These are phyloP conservation scores for Centruroides vittatus DNA, from an alignment of 1,140 invertebrate species.

Conservation along the genomic window DNA sequence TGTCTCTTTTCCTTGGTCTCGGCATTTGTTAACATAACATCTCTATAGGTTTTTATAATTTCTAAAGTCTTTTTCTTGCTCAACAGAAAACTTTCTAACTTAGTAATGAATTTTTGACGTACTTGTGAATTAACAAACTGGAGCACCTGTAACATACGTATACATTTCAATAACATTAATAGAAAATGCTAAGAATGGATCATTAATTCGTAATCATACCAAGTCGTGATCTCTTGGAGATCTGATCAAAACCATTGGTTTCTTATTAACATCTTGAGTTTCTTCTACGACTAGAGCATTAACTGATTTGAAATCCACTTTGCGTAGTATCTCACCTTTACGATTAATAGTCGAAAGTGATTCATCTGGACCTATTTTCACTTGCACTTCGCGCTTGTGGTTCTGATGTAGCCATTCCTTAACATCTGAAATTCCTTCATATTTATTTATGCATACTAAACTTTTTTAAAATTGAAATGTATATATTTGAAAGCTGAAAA, in stretches of 20 bases:
- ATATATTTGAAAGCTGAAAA: background rate
- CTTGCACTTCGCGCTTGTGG: constrained; percentile 73
- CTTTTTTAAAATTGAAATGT: background rate
- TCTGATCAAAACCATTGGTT: constrained; percentile 69
- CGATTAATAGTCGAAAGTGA: constrained; percentile 65
- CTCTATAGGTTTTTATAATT: constrained; percentile 47
- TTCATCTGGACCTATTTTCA: constrained; percentile 51
- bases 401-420: constrained; percentile 92
- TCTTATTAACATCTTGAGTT: constrained; percentile 39
- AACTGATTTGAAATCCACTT: constrained; percentile 44
- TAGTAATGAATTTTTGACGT: constrained; percentile 71
- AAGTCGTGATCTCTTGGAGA: constrained; percentile 88
- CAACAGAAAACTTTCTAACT: constrained; percentile 66
- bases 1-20: constrained; percentile 91
- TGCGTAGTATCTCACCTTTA: constrained; percentile 26
- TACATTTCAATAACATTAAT: background rate
- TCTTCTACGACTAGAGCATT: constrained; percentile 68
- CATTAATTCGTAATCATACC: constrained; percentile 23
- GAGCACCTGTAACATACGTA: constrained; percentile 36
- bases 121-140: constrained; percentile 70
- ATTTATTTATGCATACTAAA: background rate
- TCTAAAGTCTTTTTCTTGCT: constrained; percentile 67
- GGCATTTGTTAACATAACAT: constrained; percentile 79
- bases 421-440: constrained; percentile 37
- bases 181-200: background rate